These are phyloP conservation scores for Periophthalmodon schlosseri DNA, from an alignment of 2,113 vertebrate genomes.

Conservation along the genomic window DNA sequence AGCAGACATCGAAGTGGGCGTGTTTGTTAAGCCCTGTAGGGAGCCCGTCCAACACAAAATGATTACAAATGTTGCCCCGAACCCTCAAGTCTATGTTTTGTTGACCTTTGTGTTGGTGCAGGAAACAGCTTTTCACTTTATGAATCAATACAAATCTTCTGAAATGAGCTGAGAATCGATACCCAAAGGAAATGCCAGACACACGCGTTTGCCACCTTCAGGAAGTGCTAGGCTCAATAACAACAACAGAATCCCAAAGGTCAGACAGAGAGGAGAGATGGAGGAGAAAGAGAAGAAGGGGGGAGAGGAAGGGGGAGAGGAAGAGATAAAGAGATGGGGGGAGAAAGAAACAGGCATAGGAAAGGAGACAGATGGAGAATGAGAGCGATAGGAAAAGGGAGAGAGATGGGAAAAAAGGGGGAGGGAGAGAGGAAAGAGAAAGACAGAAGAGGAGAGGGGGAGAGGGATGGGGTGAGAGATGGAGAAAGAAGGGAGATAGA, in stretches of 20 bases:
- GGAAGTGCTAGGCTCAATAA: background rate
- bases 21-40: too few species aligned
- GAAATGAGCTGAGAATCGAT: slow-evolving; percentile 4
- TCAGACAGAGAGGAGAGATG: background rate
- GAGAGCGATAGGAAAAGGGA: too few species aligned
- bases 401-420: too few species aligned
- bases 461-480: too few species aligned
- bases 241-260: background rate
- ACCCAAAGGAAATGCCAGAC: background rate
- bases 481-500: too few species aligned
- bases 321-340: too few species aligned
- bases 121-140: background rate
- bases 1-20: too few species aligned
- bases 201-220: background rate
- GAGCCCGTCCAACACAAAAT: background rate
- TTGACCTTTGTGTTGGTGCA: background rate
- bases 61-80: background rate
- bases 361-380: too few species aligned
- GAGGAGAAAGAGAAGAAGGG: background rate
- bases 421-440: too few species aligned
- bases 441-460: too few species aligned
- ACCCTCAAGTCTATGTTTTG: background rate
- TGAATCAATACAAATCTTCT: background rate
- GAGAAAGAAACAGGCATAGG: too few species aligned
- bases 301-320: too few species aligned